phyloP scores from a whole-genome alignment of 2,888 invertebrate species.

The Copidosoma aretas region DNA sequence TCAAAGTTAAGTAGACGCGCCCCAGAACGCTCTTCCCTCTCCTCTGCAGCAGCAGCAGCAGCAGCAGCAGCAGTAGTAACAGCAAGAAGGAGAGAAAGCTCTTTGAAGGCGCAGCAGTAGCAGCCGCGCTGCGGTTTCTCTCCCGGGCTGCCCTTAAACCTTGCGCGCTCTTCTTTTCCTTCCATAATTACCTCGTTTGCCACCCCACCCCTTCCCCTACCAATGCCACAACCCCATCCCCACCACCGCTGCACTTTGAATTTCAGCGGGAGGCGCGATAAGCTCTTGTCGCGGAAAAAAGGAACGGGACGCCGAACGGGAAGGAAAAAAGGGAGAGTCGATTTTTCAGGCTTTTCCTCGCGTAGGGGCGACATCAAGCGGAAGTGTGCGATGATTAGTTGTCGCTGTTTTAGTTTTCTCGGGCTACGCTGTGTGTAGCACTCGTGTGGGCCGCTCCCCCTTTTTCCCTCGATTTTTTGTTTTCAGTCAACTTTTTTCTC shows the following conservation, averaged over 20 bases:
- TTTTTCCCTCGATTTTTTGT: too few relatives aligned
- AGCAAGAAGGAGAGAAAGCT: conserved; percentile 26
- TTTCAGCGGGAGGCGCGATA: too few relatives aligned
- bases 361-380: neutral
- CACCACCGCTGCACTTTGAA: too few relatives aligned
- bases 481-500: too few relatives aligned
- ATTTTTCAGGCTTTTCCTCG: neutral
- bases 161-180: conserved; percentile 33
- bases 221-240: too few relatives aligned
- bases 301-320: conserved; percentile 13
- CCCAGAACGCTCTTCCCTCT: conserved; percentile 28
- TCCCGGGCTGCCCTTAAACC: conserved; percentile 27
- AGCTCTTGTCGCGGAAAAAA: conserved; percentile 25
- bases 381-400: too few relatives aligned
- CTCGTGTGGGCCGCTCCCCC: neutral
- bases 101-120: conserved; percentile 34
- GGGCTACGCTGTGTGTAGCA: neutral
- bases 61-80: neutral
- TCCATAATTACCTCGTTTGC: conserved; percentile 41
- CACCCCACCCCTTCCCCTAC: neutral
- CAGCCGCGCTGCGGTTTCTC: conserved; percentile 37
- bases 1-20: conserved; percentile 61
- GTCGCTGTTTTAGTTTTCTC: neutral
- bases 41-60: conserved; percentile 6
- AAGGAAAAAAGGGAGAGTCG: conserved; percentile 12